Percentiles rank a stretch among this genome's conserved stretches.
phyloP scores from a whole-genome alignment of 2,888 invertebrate genomes.

The Microdon myrmicae region DNA sequence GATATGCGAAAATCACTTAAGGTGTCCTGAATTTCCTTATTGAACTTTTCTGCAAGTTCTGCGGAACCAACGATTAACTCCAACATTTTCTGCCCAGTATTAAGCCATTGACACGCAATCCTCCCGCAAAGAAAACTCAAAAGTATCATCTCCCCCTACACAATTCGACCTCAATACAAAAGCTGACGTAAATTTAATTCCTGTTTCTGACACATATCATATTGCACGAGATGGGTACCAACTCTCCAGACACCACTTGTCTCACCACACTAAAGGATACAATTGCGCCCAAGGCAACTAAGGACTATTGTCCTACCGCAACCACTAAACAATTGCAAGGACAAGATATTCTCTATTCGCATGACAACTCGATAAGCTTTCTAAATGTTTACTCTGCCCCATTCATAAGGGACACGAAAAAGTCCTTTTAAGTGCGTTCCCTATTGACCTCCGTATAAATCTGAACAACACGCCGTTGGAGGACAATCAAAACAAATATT shows the following conservation, averaged over 20 bases:
- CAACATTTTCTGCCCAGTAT: too few species aligned
- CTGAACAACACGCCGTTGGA: too few species aligned
- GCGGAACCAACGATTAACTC: too few species aligned
- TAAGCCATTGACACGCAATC: too few species aligned
- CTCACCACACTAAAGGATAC: conserved; percentile 34
- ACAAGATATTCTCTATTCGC: conserved; percentile 18
- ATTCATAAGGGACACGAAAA: too few species aligned
- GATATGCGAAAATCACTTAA: too few species aligned
- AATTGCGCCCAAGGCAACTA: conserved; percentile 28
- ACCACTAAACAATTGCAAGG: conserved; percentile 12
- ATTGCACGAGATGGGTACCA: conserved; percentile 33
- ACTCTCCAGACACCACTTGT: conserved; percentile 41
- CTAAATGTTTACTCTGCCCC: conserved; percentile 24
- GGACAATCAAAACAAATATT: conserved; percentile 24
- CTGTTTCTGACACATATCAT: conserved; percentile 28
- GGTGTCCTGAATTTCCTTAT: too few species aligned
- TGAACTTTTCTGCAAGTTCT: too few species aligned
- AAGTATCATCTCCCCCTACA: too few species aligned
- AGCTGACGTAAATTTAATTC: neutral
- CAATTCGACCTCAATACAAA: conserved; percentile 29
- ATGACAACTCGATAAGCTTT: conserved; percentile 45
- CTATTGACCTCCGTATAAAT: too few species aligned
- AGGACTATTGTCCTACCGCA: conserved; percentile 18
- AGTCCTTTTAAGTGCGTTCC: too few species aligned
- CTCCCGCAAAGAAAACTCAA: too few species aligned